Evolutionary conservation across 2,888 invertebrate species (phyloP).

Genomic region (Nowickia ferox): DNA sequence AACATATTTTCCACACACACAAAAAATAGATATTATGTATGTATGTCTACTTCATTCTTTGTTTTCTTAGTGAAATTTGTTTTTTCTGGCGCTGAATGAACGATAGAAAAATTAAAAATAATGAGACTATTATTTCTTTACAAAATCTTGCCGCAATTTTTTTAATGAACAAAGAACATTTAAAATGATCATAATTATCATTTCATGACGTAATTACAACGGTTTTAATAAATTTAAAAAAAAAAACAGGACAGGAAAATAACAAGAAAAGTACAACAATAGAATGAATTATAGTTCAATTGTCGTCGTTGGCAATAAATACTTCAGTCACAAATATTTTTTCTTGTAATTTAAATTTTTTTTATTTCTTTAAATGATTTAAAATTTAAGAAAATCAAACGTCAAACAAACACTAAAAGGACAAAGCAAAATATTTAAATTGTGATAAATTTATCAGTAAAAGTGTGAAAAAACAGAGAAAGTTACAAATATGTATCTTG

Average conservation of each 20-base stretch:
- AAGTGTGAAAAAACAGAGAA: no score
- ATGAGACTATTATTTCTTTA: neutral
- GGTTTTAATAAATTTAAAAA: neutral
- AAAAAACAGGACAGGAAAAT: neutral
- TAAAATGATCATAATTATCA: conserved; percentile 15
- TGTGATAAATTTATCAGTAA: no score
- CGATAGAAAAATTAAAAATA: no score
- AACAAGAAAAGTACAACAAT: conserved; percentile 7
- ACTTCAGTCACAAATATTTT: neutral
- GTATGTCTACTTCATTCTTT: no score
- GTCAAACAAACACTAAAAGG: no score
- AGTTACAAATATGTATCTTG: no score
- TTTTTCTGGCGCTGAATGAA: neutral
- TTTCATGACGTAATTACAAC: neutral
- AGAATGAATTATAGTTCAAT: neutral
- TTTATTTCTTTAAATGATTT: neutral
- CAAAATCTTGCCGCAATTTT: neutral
- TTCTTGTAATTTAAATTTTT: neutral
- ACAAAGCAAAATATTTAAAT: no score
- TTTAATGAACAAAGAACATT: neutral
- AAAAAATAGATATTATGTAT: no score
- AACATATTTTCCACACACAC: no score
- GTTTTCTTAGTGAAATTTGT: no score
- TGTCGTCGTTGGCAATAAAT: neutral
- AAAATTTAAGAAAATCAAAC: neutral